Conservation (phyloP, 2,797 vertebrate genomes). For the Mormyrops attenuatus region DNA sequence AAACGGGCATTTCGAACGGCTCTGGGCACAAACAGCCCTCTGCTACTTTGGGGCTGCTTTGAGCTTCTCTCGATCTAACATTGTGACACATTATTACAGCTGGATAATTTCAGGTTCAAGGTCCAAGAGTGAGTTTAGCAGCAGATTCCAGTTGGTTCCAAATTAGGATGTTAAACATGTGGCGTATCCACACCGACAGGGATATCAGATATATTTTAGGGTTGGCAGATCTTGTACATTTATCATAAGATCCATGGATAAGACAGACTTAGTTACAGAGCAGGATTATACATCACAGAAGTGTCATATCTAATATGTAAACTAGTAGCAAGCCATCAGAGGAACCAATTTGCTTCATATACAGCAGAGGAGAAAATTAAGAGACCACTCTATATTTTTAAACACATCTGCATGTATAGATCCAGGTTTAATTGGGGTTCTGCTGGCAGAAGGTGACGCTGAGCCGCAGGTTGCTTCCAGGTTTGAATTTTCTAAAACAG, state of each 20-base stretch:
- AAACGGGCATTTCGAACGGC: not conserved
- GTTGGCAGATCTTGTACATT: not conserved
- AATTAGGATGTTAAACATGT: not conserved
- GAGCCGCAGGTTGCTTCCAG: not conserved
- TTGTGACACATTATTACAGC: not conserved
- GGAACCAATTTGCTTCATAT: not conserved
- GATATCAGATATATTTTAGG: not conserved
- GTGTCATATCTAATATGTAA: not conserved
- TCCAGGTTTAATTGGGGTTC: not conserved
- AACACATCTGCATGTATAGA: not conserved
- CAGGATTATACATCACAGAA: not conserved
- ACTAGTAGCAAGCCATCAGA: not conserved
- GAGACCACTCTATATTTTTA: not conserved
- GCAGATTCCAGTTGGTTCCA: not conserved
- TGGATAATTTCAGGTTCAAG: not conserved
- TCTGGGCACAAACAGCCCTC: not conserved
- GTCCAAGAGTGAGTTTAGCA: not conserved
- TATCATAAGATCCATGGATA: not conserved
- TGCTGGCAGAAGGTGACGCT: not conserved
- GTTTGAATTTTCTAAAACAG: not conserved
- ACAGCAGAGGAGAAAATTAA: not conserved
- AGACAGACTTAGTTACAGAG: not conserved
- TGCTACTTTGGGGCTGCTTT: not conserved
- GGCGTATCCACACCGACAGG: not conserved
- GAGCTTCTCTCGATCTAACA: not conserved